Base-by-base conservation (phyloP, 2,113 vertebrate genomes). In the Acanthisitta chloris region DNA sequence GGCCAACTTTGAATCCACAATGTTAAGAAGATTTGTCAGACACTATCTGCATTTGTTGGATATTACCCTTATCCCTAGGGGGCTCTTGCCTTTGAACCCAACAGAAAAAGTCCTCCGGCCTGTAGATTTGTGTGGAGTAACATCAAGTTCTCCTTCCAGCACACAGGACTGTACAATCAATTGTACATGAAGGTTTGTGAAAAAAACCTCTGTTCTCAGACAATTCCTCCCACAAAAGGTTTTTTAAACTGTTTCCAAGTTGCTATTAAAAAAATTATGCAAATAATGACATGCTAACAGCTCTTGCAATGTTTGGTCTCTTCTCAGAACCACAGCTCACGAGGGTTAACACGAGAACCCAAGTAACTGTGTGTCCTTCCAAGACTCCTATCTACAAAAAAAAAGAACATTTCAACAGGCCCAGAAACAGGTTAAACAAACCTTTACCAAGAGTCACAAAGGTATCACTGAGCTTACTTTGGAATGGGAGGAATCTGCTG, bases 141-240 rank as follows among this genome's bases (percentile, higher is more conserved):
- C 93, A 84, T 78, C 80, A 92, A 86, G 76, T 92, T 81, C 88
- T 95, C 45, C 49, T 95, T 88, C 72, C 28, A 82, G 77, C n/a
- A 78, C 74, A 55, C 1, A 26, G 38, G 48, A 23, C 58, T 84
- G 38, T n/a, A 69, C 72, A 92, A 96, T 88, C 48, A 87, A 83
- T 74, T 79, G 81, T 6, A 4, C 74, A 79, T 61, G 70, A 73
- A 81, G 34, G 31, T 58, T 45, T 78, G 54, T 43, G n/a, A 6
- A n/a, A 67, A 70, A 69, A 65, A 46, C n/a, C 25, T 12, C 17
- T 25, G 1, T 58, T 79, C 14, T 49, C 67, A 80, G 72, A 66
- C 64, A 81, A 42, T 81, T 20, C 29, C 26, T 11, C 65, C 71
- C 58, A 69, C 4, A 14, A 65, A 42, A 79, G 43, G 38, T 45